phyloP scores from a whole-genome alignment of 1,140 invertebrate species.

The Zophobas morio region DNA sequence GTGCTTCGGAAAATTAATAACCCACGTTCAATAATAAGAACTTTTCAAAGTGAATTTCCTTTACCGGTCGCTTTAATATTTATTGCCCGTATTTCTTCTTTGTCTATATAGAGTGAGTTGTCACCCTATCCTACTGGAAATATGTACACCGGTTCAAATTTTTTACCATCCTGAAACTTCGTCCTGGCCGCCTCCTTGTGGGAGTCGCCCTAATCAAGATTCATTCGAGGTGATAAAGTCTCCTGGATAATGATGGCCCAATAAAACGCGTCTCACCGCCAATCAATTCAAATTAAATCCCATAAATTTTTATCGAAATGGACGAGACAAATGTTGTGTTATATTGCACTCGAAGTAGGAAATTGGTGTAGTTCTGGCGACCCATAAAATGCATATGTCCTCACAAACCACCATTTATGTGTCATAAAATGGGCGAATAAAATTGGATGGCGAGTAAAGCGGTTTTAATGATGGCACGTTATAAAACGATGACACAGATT shows the following conservation, averaged over 20 bases:
- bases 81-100: conserved; percentile 57
- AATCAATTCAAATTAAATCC: conserved; percentile 38
- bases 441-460: conserved; percentile 38
- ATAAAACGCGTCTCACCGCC: conserved; percentile 4
- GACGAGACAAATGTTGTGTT: conserved; percentile 38
- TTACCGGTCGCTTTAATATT: conserved; percentile 56
- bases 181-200: too few relatives aligned
- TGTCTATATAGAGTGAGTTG: too few relatives aligned
- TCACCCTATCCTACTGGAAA: too few relatives aligned
- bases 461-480: conserved; percentile 24
- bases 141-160: too few relatives aligned
- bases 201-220: not conserved
- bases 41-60: conserved; percentile 59
- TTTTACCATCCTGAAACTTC: too few relatives aligned
- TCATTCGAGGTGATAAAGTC: conserved; percentile 2
- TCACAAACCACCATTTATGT: conserved; percentile 41
- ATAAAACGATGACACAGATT: conserved; percentile 43
- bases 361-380: conserved; percentile 35
- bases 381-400: conserved; percentile 41
- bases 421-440: conserved; percentile 41
- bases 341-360: conserved; percentile 40
- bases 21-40: conserved; percentile 55
- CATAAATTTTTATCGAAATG: conserved; percentile 41
- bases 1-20: conserved; percentile 55
- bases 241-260: not conserved